Conservation (phyloP, 1,140 invertebrate genomes). For the Triops longicaudatus region DNA sequence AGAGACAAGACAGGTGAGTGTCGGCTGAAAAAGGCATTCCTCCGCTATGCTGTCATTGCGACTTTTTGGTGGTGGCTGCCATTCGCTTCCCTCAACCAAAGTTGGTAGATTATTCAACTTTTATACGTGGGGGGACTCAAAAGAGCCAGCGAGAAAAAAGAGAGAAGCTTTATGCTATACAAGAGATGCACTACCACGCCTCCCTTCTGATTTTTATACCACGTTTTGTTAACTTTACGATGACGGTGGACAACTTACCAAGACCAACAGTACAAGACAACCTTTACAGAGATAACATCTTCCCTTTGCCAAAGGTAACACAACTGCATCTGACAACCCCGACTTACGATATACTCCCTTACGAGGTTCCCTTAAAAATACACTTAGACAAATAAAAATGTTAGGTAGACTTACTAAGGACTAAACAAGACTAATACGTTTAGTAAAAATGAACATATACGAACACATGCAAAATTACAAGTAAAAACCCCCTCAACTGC, state of each 20-base stretch:
- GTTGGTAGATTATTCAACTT: too few relatives aligned
- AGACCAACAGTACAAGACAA: background rate
- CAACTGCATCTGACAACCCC: too few relatives aligned
- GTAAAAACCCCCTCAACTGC: too few relatives aligned
- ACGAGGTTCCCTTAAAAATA: too few relatives aligned
- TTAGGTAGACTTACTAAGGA: too few relatives aligned
- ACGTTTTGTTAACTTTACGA: background rate
- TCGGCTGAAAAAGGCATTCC: constrained; percentile 11
- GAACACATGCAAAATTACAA: too few relatives aligned
- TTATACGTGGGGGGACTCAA: too few relatives aligned
- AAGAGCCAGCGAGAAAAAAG: background rate
- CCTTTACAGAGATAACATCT: background rate
- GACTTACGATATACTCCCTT: too few relatives aligned
- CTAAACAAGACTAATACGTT: too few relatives aligned
- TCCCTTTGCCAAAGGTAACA: too few relatives aligned
- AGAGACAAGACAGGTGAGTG: constrained; percentile 10
- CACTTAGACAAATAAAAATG: too few relatives aligned
- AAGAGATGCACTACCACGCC: background rate
- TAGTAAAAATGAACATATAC: too few relatives aligned
- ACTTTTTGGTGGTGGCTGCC: background rate
- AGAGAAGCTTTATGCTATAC: background rate
- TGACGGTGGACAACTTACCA: constrained; percentile 11
- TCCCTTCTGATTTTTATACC: background rate
- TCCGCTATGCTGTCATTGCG: background rate
- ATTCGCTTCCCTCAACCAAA: background rate